phyloP scores from a whole-genome alignment of 2,113 vertebrate species.

The Garra rufa region DNA sequence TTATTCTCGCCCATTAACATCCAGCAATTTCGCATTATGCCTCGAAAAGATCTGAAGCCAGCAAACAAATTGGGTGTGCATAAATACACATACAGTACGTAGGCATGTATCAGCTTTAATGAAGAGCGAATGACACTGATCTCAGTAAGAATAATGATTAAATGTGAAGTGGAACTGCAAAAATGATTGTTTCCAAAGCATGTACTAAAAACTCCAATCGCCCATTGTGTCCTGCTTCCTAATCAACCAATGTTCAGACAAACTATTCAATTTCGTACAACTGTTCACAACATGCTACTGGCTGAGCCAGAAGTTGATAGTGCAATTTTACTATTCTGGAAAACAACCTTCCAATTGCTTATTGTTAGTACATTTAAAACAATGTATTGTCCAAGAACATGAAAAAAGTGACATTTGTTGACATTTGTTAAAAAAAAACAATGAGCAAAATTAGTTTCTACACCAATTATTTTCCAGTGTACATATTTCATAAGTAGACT shows the following conservation, averaged over 20 bases:
- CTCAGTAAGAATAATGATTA: neutral
- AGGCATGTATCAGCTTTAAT: constrained; percentile 18
- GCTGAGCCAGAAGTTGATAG: neutral
- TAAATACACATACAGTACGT: neutral
- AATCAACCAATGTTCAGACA: neutral
- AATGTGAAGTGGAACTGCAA: constrained; percentile 19
- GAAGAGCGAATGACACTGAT: constrained; percentile 7
- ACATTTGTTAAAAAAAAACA: neutral
- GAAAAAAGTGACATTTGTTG: too few relatives aligned
- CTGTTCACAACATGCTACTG: neutral
- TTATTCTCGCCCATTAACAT: constrained; percentile 44
- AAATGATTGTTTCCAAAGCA: neutral
- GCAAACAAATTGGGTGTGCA: neutral
- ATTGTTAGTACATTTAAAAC: neutral
- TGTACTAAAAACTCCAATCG: neutral
- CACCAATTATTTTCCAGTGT: neutral
- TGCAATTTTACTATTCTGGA: neutral
- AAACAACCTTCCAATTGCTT: neutral
- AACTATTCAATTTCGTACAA: neutral
- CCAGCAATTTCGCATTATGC: constrained; percentile 26
- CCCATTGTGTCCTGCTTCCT: neutral
- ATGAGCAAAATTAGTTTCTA: neutral
- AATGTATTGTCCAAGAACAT: neutral
- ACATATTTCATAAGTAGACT: neutral
- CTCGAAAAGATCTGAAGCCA: constrained; percentile 10